phyloP scores from a whole-genome alignment of 2,113 vertebrate genomes.

The Progne subis region DNA sequence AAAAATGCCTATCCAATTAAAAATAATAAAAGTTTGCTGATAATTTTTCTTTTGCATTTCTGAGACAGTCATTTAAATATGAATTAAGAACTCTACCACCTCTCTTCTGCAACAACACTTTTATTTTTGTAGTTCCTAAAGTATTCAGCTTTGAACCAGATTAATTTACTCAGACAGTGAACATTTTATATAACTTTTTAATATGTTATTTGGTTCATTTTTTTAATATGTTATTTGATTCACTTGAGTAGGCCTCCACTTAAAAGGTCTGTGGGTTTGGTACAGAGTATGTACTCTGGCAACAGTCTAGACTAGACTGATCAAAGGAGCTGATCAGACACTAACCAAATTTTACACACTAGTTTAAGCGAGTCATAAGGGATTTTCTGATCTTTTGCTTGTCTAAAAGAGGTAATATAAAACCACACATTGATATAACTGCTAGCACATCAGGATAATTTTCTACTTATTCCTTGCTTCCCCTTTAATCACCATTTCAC shows the following conservation, averaged over 20 bases:
- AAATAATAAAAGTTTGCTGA: neutral
- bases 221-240: neutral
- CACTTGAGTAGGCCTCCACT: neutral
- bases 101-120: neutral
- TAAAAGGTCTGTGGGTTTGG: neutral
- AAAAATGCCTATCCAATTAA: neutral
- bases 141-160: neutral
- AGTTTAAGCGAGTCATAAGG: neutral
- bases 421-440: neutral
- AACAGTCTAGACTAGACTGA: neutral
- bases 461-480: slow-evolving; percentile 1
- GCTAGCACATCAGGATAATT: neutral
- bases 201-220: neutral
- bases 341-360: neutral
- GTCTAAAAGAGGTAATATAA: neutral
- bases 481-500: neutral
- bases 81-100: neutral
- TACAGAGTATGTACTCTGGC: neutral
- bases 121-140: neutral
- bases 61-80: neutral
- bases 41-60: neutral
- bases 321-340: slow-evolving; percentile 31
- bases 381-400: neutral
- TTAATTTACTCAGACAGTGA: neutral
- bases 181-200: neutral